These are phyloP conservation scores for Vimba vimba DNA, from an alignment of 2,113 vertebrate species.

Conservation along the genomic window DNA sequence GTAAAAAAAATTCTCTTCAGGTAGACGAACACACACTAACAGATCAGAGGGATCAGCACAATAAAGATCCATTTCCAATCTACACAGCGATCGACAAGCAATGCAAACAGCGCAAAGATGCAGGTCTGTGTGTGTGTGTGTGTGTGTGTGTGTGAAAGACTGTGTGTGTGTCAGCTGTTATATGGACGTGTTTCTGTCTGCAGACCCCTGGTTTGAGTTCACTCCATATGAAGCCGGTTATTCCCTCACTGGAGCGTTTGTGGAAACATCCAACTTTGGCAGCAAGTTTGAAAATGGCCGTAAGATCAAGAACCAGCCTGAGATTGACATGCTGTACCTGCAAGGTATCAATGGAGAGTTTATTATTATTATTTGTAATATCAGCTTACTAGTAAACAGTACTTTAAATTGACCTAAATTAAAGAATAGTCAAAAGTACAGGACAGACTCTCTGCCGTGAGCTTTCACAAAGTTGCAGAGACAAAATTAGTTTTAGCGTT, in stretches of 20 bases:
- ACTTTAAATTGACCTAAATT: too few relatives aligned
- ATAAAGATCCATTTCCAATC: slow-evolving; percentile 52
- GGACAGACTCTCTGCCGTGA: slow-evolving; percentile 4
- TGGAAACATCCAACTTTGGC: too few relatives aligned
- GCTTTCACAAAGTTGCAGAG: not conserved
- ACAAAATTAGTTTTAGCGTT: not conserved
- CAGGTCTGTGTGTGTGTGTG: not conserved
- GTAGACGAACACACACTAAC: slow-evolving; percentile 6
- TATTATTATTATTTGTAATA: too few relatives aligned
- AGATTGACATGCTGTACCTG: too few relatives aligned
- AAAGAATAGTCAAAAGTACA: too few relatives aligned
- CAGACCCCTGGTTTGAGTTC: too few relatives aligned
- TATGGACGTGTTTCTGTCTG: not conserved
- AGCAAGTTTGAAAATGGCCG: too few relatives aligned
- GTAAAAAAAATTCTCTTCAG: not conserved
- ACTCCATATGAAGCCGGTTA: too few relatives aligned
- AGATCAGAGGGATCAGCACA: not conserved
- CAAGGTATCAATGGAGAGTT: too few relatives aligned
- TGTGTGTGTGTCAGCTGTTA: not conserved
- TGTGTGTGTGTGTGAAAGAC: not conserved
- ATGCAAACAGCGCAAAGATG: not conserved
- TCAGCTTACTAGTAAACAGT: too few relatives aligned
- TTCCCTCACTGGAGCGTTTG: too few relatives aligned
- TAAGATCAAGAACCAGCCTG: too few relatives aligned
- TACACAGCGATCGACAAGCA: slow-evolving; percentile 15